A percentile compares a stretch with the other conserved stretches of the same genome.
phyloP scores from a whole-genome alignment of 1,140 invertebrate genomes.

The Megathymus violae region DNA sequence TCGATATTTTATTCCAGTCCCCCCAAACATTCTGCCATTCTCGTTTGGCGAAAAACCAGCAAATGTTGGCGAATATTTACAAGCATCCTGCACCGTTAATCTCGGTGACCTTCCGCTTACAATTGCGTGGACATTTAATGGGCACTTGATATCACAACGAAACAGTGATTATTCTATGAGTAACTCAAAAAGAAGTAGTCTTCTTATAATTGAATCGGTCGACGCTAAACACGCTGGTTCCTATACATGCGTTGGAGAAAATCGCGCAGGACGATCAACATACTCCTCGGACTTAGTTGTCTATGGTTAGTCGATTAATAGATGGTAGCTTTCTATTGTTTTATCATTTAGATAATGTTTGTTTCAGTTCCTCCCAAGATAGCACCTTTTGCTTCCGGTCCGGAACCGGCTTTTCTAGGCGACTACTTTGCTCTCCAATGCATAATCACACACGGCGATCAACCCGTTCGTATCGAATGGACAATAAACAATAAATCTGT shows the following conservation, averaged over 20 bases:
- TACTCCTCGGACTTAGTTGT: slow-evolving; percentile 87
- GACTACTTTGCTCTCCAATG: slow-evolving; percentile 85
- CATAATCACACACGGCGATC: slow-evolving; percentile 89
- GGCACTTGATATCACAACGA: slow-evolving; percentile 84
- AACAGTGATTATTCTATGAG: slow-evolving; percentile 85
- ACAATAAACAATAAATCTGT: slow-evolving; percentile 84
- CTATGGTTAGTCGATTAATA: slow-evolving; percentile 86
- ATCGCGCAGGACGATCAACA: slow-evolving; percentile 87
- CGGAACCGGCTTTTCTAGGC: slow-evolving; percentile 82
- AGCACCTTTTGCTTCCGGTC: slow-evolving; percentile 86
- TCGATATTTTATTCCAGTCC: slow-evolving; percentile 73
- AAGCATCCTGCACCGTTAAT: slow-evolving; percentile 92
- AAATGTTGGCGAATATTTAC: slow-evolving; percentile 89
- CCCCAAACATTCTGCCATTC: slow-evolving; percentile 86
- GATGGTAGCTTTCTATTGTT: slow-evolving; percentile 62
- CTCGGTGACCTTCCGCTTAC: slow-evolving; percentile 93
- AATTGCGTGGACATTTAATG: slow-evolving; percentile 89
- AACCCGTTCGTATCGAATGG: slow-evolving; percentile 89
- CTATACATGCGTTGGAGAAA: slow-evolving; percentile 92
- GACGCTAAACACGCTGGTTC: slow-evolving; percentile 89
- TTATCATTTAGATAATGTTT: slow-evolving; percentile 71
- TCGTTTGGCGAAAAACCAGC: slow-evolving; percentile 87
- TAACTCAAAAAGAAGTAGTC: slow-evolving; percentile 88
- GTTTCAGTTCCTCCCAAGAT: slow-evolving; percentile 87
- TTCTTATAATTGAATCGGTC: slow-evolving; percentile 89